Evolutionary conservation across 2,113 vertebrate genomes (phyloP).

Genomic region (Clarias magur): DNA sequence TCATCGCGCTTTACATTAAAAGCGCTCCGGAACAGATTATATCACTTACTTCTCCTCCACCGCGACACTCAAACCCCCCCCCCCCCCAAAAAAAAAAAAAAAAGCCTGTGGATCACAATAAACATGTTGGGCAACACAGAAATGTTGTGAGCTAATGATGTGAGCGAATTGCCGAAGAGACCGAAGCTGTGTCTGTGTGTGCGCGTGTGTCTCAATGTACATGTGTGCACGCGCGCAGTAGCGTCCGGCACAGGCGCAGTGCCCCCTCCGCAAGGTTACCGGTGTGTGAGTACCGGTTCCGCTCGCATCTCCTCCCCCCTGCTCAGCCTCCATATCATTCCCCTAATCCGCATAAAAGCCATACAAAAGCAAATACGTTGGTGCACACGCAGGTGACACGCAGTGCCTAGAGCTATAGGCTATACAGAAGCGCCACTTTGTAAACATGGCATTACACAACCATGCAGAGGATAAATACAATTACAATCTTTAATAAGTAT

Average conservation of each 20-base stretch:
- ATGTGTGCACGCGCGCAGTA: slow-evolving; percentile 56
- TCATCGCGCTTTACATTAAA: slow-evolving; percentile 32
- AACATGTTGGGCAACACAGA: slow-evolving; percentile 5
- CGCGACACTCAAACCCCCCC: slow-evolving; percentile 4
- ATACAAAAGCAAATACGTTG: slow-evolving; percentile 6
- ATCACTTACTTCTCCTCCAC: neutral
- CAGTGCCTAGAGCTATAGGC: neutral
- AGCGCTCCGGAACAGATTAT: neutral
- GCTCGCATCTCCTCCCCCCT: slow-evolving; percentile 39
- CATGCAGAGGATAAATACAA: slow-evolving; percentile 31
- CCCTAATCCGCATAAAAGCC: slow-evolving; percentile 32
- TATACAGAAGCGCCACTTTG: neutral
- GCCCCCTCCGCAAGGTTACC: slow-evolving; percentile 75
- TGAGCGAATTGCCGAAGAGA: slow-evolving; percentile 29
- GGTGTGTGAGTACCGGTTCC: slow-evolving; percentile 54
- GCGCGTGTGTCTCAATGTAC: neutral
- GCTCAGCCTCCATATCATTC: slow-evolving; percentile 40
- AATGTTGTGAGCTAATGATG: neutral
- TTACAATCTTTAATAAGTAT: neutral
- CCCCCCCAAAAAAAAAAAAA: slow-evolving; percentile 29
- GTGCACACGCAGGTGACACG: neutral
- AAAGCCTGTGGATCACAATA: slow-evolving; percentile 30
- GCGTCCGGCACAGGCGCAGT: slow-evolving; percentile 56
- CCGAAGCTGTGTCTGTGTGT: neutral
- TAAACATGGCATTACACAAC: slow-evolving; percentile 28